These are phyloP conservation scores for Habropoda laboriosa DNA, from an alignment of 1,140 invertebrate species.

Conservation along the genomic window DNA sequence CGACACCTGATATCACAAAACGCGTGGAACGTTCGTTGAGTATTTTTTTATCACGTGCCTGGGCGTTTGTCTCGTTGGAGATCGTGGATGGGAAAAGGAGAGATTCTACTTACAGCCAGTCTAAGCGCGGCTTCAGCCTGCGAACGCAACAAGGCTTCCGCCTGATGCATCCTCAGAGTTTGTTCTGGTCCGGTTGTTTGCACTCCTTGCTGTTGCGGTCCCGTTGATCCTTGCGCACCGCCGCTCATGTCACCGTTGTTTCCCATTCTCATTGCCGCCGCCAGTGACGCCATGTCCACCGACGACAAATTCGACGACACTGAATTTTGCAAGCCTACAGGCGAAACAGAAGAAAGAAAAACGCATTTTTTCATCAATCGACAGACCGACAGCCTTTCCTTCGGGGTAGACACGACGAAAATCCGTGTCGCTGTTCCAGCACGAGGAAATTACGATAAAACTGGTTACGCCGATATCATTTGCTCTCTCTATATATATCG, in stretches of 20 bases:
- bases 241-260: conserved; percentile 83
- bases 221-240: conserved; percentile 81
- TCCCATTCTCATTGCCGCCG: conserved; percentile 90
- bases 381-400: no score
- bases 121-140: conserved; percentile 92
- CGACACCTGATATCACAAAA: conserved; percentile 72
- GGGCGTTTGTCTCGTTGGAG: neutral
- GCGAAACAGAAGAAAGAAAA: no score
- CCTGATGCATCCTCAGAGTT: conserved; percentile 88
- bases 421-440: no score
- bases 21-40: no score
- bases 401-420: no score
- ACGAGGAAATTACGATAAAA: no score
- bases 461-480: neutral
- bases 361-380: no score
- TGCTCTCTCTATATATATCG: no score
- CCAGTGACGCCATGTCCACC: conserved; percentile 88
- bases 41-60: neutral
- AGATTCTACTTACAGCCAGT: conserved; percentile 85
- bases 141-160: conserved; percentile 90
- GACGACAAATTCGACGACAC: conserved; percentile 83
- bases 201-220: conserved; percentile 82
- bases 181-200: conserved; percentile 84
- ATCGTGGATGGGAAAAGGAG: neutral
- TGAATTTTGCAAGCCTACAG: conserved; percentile 80